Conservation (phyloP, 2,113 vertebrate species). For the Anseranas semipalmata region DNA sequence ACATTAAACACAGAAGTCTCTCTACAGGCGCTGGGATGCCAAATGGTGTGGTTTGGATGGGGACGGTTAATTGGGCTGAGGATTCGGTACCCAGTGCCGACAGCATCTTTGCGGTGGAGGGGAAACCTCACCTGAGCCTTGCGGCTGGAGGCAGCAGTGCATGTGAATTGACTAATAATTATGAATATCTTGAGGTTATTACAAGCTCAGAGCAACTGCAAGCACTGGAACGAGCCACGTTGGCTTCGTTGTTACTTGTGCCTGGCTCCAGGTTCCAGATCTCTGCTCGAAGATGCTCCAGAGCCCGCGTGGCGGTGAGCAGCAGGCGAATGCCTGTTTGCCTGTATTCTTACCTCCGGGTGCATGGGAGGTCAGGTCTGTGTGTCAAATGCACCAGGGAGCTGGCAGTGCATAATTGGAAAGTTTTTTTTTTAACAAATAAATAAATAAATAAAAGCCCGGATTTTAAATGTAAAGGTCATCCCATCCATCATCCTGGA, state of each 20-base stretch:
- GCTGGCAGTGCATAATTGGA: not conserved
- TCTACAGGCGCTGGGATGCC: not conserved
- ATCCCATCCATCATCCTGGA: not conserved
- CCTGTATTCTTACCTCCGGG: not conserved
- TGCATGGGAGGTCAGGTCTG: not conserved
- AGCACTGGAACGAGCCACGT: not conserved
- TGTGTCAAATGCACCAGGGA: not conserved
- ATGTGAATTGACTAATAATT: not conserved
- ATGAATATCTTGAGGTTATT: not conserved
- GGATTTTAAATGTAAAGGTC: slow-evolving; percentile 1
- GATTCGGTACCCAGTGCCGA: not conserved
- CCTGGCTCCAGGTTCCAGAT: not conserved
- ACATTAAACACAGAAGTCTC: fast-evolving
- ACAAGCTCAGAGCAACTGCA: not conserved
- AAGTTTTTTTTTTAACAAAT: not conserved
- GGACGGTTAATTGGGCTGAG: fast-evolving
- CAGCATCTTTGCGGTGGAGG: too few species aligned
- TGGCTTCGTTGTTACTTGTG: fast-evolving
- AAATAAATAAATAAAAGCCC: not conserved
- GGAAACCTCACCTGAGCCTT: too few species aligned
- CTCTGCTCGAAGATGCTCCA: not conserved
- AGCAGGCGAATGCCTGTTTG: not conserved
- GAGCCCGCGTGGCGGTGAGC: not conserved
- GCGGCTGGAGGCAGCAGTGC: too few species aligned
- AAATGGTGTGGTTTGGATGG: fast-evolving